phyloP scores from a whole-genome alignment of 2,113 vertebrate genomes.

The Conger conger region DNA sequence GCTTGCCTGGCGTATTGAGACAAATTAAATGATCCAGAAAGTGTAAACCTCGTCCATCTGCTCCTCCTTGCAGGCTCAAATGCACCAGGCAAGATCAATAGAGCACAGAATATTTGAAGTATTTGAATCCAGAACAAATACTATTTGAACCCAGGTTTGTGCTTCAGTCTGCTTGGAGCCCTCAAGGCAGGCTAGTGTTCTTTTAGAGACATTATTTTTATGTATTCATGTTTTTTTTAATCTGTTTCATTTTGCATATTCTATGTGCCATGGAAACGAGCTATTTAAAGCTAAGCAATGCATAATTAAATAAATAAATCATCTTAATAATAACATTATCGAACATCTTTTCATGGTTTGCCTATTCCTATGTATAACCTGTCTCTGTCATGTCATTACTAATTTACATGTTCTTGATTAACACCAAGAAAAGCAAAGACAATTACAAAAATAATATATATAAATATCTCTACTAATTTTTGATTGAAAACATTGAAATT shows the following conservation, averaged over 20 bases:
- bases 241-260: neutral
- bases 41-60: too few species aligned
- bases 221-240: neutral
- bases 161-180: slow-evolving; percentile 2
- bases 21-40: too few species aligned
- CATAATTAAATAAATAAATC: neutral
- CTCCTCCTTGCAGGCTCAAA: too few species aligned
- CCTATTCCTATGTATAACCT: neutral
- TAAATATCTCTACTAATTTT: neutral
- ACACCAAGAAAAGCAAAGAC: neutral
- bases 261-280: neutral
- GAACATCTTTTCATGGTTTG: neutral
- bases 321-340: neutral
- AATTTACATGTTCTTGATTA: neutral
- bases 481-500: slow-evolving; percentile 22
- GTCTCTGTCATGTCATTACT: neutral
- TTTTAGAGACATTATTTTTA: neutral
- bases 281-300: neutral
- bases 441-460: neutral
- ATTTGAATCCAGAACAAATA: too few species aligned
- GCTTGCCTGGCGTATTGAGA: too few species aligned
- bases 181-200: neutral
- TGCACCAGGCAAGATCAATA: too few species aligned
- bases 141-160: too few species aligned
- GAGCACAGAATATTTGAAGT: too few species aligned